Evolutionary conservation across 37 sponge, comb jelly and placozoan genomes (phyloP), one percentile per base, ranked within the genome.

Genomic region (Petrosia ficiformis): DNA sequence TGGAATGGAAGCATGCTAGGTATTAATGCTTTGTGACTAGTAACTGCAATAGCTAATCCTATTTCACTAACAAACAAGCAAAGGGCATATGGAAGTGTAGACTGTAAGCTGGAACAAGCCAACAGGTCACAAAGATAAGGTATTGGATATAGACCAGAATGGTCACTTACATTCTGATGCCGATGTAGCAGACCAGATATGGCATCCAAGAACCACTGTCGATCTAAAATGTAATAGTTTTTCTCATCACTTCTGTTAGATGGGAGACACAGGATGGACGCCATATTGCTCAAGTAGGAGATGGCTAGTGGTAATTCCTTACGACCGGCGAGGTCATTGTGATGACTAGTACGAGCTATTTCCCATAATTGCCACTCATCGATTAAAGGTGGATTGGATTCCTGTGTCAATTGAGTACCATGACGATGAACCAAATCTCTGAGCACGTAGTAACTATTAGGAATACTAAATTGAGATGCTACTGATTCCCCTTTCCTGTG

Each of bases 171-270:
- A 21, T 32, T 43, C 21, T 48, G 24, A 4, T 26, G 70, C 33
- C 52, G 24, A 4, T 56, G 57, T 24, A 84, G 29, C 6, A 58
- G 38, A 57, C 71, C 64, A 19, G 72, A 42, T 0, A 84, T 61
- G 3, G 75, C 31, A 21, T 70, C 29, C 54, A 77, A 67, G 44
- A 80, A 75, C 80, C 80, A 79, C 71, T 86, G 86, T 33, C 86
- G 36, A 59, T 58, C 38, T 11, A 86, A 30, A 39, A 75, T 48
- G 38, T 67, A 86, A 40, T 21, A 68, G 29, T 29, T 42, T 57
- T 68, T 39, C 6, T 30, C 22, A 24, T 69, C 71, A 31, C 39
- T 24, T 22, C 39, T 40, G 1, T 29, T 63, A 24, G 70, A 37
- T 2, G 71, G 80, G 33, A 79, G 35, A 29, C 60, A 75, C 4